Conservation (phyloP, 2,113 vertebrate species). For the Cochlearius cochlearius region DNA sequence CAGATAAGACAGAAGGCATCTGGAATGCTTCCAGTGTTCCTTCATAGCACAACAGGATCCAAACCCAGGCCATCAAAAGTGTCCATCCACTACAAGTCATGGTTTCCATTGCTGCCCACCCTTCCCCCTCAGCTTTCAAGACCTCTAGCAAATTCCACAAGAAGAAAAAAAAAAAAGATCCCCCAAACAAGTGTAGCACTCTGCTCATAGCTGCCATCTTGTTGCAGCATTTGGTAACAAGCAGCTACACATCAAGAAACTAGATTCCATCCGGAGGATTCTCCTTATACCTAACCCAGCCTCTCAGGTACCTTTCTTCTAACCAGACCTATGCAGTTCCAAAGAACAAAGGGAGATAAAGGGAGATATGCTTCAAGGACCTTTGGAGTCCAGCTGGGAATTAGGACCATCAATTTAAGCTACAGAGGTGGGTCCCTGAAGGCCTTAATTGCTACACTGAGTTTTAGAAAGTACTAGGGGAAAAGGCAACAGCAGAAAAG, state of each 20-base stretch:
- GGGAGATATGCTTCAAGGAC: neutral
- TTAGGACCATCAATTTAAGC: neutral
- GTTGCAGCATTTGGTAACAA: neutral
- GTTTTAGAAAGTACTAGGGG: neutral
- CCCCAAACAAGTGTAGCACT: neutral
- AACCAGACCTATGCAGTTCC: neutral
- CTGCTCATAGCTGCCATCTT: neutral
- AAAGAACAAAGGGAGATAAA: neutral
- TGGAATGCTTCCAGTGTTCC: neutral
- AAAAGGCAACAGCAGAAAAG: neutral
- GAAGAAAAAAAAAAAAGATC: accelerated
- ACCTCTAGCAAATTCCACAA: neutral
- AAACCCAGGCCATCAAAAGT: neutral
- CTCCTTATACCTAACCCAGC: neutral
- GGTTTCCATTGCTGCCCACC: neutral
- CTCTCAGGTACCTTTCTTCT: neutral
- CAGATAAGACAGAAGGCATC: neutral
- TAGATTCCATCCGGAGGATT: neutral
- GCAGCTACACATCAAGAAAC: neutral
- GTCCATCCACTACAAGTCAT: neutral
- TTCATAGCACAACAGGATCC: neutral
- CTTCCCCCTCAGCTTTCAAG: neutral
- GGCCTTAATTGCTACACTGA: neutral
- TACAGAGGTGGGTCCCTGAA: neutral
- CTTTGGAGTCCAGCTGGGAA: neutral